A percentile compares a stretch with the other conserved stretches of the same genome.
These are phyloP conservation scores for Chrosomus eos DNA, from an alignment of 2,797 vertebrate species.

Conservation along the genomic window DNA sequence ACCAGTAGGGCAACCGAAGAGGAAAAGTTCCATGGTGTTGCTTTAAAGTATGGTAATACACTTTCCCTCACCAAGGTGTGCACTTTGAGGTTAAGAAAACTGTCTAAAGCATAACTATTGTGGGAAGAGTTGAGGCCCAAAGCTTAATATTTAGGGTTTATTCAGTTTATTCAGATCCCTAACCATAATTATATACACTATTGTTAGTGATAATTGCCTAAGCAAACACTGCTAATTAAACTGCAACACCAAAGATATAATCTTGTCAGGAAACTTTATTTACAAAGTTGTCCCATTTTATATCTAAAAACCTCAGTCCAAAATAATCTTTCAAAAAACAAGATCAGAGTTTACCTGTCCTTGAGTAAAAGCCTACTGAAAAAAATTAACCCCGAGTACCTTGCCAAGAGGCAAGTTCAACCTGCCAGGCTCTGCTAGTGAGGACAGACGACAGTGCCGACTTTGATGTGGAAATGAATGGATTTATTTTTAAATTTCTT, in stretches of 20 bases:
- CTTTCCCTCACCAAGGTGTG: background rate
- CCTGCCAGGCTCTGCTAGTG: conserved; percentile 72
- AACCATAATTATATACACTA: background rate
- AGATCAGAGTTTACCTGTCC: conserved; percentile 53
- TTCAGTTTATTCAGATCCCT: background rate
- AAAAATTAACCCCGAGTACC: conserved; percentile 60
- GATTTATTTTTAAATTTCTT: conserved; percentile 78
- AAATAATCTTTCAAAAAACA: conserved; percentile 63
- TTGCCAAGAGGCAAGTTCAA: conserved; percentile 76
- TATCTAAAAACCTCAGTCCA: conserved; percentile 44
- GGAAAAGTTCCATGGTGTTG: too few species aligned
- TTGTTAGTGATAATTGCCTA: conserved; percentile 5
- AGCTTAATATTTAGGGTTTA: background rate
- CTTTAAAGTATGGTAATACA: too few species aligned
- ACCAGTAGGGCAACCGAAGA: too few species aligned
- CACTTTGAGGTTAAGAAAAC: background rate
- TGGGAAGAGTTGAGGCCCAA: background rate
- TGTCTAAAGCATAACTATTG: background rate
- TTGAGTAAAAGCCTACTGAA: conserved; percentile 58
- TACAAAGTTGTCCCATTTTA: conserved; percentile 42
- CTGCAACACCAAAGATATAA: background rate
- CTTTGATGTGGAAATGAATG: conserved; percentile 88
- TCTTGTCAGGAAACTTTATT: conserved; percentile 43
- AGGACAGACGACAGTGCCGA: conserved; percentile 67
- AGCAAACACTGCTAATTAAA: background rate